Evolutionary conservation across 2,888 invertebrate genomes (phyloP).

Genomic region (Tribolium freemani): DNA sequence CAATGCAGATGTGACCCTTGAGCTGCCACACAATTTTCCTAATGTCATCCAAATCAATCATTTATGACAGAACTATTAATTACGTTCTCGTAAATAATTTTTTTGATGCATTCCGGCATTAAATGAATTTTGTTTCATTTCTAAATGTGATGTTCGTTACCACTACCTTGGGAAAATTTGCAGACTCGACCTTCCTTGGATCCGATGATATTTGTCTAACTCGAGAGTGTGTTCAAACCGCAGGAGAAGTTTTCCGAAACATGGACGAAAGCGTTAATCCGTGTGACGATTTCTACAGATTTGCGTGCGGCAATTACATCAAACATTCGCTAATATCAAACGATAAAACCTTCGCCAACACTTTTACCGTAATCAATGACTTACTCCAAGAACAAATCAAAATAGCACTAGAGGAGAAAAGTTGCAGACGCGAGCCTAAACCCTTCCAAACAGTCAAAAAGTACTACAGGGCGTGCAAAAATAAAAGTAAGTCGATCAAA

Average conservation of each 20-base stretch:
- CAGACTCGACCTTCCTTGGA: conserved; percentile 35
- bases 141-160: conserved; percentile 15
- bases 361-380: conserved; percentile 67
- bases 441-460: conserved; percentile 85
- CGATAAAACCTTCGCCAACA: conserved; percentile 75
- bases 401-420: conserved; percentile 77
- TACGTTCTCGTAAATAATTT: conserved; percentile 15
- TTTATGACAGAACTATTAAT: conserved; percentile 69
- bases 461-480: conserved; percentile 90
- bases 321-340: conserved; percentile 79
- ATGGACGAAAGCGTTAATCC: conserved; percentile 78
- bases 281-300: conserved; percentile 83
- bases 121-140: conserved; percentile 30
- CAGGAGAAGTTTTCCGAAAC: conserved; percentile 75
- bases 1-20: conserved; percentile 4
- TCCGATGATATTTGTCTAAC: conserved; percentile 62
- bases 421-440: conserved; percentile 72
- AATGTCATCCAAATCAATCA: conserved; percentile 56
- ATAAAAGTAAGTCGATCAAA: conserved; percentile 71
- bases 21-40: conserved; percentile 41
- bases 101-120: conserved; percentile 25
- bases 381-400: conserved; percentile 69
- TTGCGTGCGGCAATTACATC: conserved; percentile 80
- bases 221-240: conserved; percentile 84
- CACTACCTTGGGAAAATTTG: conserved; percentile 13